Evolutionary conservation across 2,797 vertebrate genomes (phyloP).

Genomic region (Enteromius paludinosus): DNA sequence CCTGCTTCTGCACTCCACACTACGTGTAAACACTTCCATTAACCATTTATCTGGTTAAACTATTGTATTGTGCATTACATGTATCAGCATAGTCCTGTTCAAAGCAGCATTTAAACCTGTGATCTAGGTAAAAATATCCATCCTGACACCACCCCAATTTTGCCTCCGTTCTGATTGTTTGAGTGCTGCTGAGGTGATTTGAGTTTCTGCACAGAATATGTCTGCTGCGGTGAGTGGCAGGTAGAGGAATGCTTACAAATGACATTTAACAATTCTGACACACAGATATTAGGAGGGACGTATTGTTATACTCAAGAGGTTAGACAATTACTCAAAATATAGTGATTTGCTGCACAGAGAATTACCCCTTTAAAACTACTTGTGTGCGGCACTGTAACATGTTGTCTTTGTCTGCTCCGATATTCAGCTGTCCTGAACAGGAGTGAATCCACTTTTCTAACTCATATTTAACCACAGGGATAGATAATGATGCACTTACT

Average conservation of each 20-base stretch:
- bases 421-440: neutral
- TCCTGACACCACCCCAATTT: neutral
- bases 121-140: neutral
- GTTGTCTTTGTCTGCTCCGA: neutral
- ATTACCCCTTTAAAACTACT: neutral
- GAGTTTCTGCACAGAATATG: neutral
- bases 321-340: conserved; percentile 12
- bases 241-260: conserved; percentile 22
- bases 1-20: neutral
- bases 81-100: neutral
- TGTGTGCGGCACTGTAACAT: neutral
- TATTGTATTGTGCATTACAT: neutral
- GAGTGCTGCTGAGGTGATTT: conserved; percentile 24
- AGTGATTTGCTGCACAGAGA: neutral
- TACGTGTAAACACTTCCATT: neutral
- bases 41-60: neutral
- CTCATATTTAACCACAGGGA: neutral
- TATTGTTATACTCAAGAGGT: conserved; percentile 7
- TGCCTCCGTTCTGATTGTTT: conserved; percentile 15
- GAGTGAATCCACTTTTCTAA: neutral
- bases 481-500: neutral
- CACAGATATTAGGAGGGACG: neutral
- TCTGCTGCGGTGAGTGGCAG: neutral
- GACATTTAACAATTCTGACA: neutral
- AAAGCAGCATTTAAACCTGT: neutral